Evolutionary conservation across 1,140 invertebrate genomes (phyloP), one percentile per base, ranked within the genome.

Genomic region (Augochlora pura): DNA sequence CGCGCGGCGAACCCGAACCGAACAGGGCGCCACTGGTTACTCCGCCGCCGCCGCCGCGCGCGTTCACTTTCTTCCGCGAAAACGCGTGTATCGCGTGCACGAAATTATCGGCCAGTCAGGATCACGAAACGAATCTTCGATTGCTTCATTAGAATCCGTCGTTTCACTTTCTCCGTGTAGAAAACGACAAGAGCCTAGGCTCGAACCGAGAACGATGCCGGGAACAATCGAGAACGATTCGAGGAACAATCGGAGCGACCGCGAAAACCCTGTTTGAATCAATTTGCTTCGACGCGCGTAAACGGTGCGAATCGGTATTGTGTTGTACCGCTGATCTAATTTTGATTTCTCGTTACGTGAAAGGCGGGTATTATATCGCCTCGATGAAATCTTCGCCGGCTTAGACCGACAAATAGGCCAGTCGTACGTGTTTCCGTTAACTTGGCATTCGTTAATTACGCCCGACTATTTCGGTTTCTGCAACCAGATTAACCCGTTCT

Each of bases 51-150:
- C n/a, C n/a, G n/a, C n/a, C 42, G 12, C 42, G 2, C 6, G 12
- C 39, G 39, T 52, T 52, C 62, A 21, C 69, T 66, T 79, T 73
- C 63, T 16, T 70, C 46, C 68, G 23, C 23, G 27, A 14, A 67
- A 74, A 67, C 54, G 27, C 25, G 27, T 0, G 16, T 4, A 59
- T 74, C 64, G 77, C 77, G 71, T 80, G 70, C 25, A 32, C 27
- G 42, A 67, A 80, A 66, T 49, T 52, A 52, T 38, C 8, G 49
- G 21, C 12, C 10, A 14, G 9, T 14, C 16, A 18, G 5, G 42
- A 77, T 78, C 38, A 8, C 39, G 39, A 8, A n/a, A 16, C 2
- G 14, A 12, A 64, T 72, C 32, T n/a, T 71, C 27, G 23, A 64
- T 77, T 54, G 60, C 23, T 77, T 49, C 25, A 25, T 69, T 39